A percentile compares a stretch with the other conserved stretches of the same genome.
These are phyloP conservation scores for Yponomeuta malinellus DNA, from an alignment of 2,888 invertebrate species.

Conservation along the genomic window DNA sequence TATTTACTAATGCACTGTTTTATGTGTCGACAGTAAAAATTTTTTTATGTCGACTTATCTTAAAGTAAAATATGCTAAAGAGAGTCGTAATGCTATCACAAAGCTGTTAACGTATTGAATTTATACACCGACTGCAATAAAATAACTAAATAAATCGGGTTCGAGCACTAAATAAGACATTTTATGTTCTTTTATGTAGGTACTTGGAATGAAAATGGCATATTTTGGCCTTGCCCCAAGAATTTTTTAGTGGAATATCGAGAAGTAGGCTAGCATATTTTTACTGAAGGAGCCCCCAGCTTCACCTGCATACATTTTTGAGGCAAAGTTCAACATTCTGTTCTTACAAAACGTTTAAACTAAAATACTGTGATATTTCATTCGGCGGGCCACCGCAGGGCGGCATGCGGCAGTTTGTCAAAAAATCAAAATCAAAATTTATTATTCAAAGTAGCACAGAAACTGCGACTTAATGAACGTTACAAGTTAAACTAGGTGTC, in stretches of 20 bases:
- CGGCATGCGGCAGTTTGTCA: too few relatives aligned
- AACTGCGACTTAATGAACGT: too few relatives aligned
- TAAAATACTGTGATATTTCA: too few relatives aligned
- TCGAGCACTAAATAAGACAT: not conserved
- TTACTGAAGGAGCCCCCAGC: not conserved
- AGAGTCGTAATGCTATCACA: not conserved
- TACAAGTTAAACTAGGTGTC: too few relatives aligned
- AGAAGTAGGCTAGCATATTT: not conserved
- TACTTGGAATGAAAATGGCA: not conserved
- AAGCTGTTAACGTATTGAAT: constrained; percentile 3
- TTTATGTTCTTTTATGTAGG: not conserved
- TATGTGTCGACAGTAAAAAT: too few relatives aligned
- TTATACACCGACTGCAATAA: not conserved
- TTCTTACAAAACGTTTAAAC: too few relatives aligned
- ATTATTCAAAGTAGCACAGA: too few relatives aligned
- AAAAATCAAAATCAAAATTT: too few relatives aligned
- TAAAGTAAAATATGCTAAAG: constrained; percentile 2
- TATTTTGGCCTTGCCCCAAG: not conserved
- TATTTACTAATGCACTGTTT: too few relatives aligned
- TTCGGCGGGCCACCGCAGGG: too few relatives aligned
- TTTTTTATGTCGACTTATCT: not conserved
- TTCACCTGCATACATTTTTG: too few relatives aligned
- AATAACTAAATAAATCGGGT: not conserved
- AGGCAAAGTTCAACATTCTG: too few relatives aligned
- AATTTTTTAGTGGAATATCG: not conserved